Evolutionary conservation across 2,797 vertebrate genomes (phyloP).

Genomic region (Orestias chungarensis): DNA sequence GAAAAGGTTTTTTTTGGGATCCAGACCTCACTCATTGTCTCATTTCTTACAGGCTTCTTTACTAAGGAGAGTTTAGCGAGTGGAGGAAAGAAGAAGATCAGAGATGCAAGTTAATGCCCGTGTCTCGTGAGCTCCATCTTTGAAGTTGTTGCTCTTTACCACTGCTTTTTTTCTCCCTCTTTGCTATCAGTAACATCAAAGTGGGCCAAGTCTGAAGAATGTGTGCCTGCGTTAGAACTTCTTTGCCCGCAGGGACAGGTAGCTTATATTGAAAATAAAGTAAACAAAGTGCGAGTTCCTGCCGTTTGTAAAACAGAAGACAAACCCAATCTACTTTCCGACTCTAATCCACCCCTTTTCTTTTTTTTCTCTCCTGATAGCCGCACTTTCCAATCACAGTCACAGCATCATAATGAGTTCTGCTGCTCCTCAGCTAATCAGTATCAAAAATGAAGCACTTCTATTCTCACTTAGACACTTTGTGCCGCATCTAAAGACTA

Average conservation of each 20-base stretch:
- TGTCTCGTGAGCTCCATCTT: constrained; percentile 78
- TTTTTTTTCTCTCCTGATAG: constrained; percentile 39
- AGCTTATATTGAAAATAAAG: constrained; percentile 54
- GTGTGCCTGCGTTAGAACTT: constrained; percentile 16
- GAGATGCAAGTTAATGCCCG: constrained; percentile 68
- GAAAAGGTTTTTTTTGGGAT: constrained; percentile 34
- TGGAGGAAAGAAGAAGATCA: constrained; percentile 47
- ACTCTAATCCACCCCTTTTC: constrained; percentile 32
- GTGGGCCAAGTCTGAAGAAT: constrained; percentile 50
- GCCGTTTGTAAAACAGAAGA: constrained; percentile 2
- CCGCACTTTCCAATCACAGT: constrained; percentile 55
- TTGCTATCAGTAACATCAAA: constrained; percentile 78
- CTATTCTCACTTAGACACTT: constrained; percentile 35
- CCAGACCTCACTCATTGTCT: constrained; percentile 51
- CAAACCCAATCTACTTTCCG: constrained; percentile 42
- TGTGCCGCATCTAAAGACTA: constrained; percentile 12
- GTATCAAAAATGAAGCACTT: constrained; percentile 41
- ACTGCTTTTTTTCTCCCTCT: constrained; percentile 52
- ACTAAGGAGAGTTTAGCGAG: constrained; percentile 62
- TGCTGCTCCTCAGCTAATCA: constrained; percentile 21
- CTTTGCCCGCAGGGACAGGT: constrained; percentile 52
- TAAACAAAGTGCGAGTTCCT: constrained; percentile 24
- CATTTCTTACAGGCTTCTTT: constrained; percentile 64
- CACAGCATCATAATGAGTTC: constrained; percentile 23
- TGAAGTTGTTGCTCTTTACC: constrained; percentile 74